phyloP scores from a whole-genome alignment of 2,797 vertebrate genomes.

The Staurois parvus region DNA sequence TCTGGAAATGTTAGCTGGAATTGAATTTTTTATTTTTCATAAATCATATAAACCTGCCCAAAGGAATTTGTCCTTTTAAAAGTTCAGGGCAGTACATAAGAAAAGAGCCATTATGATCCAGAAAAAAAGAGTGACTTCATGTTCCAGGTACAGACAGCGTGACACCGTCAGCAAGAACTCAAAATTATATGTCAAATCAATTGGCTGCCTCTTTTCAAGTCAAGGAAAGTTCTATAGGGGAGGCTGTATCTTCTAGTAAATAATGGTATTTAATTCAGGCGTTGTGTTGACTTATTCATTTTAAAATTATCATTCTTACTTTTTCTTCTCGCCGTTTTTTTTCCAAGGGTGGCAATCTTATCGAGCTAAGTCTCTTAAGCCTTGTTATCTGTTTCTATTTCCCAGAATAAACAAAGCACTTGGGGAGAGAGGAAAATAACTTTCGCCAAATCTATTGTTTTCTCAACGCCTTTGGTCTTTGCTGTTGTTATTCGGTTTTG shows the following conservation, averaged over 20 bases:
- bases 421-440: conserved; percentile 41
- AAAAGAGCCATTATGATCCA: neutral
- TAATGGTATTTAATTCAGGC: conserved; percentile 1
- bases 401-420: conserved; percentile 44
- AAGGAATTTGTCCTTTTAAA: neutral
- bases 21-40: neutral
- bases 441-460: conserved; percentile 55
- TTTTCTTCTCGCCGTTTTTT: conserved; percentile 25
- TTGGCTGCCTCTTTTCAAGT: neutral
- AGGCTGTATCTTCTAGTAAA: neutral
- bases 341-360: conserved; percentile 36
- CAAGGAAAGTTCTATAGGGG: neutral
- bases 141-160: neutral
- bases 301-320: conserved; percentile 35
- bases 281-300: conserved; percentile 34
- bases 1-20: neutral
- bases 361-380: conserved; percentile 39
- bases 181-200: neutral
- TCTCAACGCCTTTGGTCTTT: conserved; percentile 35
- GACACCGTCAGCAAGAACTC: neutral
- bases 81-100: neutral
- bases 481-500: conserved; percentile 41
- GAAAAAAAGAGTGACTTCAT: neutral
- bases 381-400: conserved; percentile 48
- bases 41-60: neutral